Evolutionary conservation across 2,113 vertebrate species (phyloP).

Genomic region (Larimichthys polyactis): DNA sequence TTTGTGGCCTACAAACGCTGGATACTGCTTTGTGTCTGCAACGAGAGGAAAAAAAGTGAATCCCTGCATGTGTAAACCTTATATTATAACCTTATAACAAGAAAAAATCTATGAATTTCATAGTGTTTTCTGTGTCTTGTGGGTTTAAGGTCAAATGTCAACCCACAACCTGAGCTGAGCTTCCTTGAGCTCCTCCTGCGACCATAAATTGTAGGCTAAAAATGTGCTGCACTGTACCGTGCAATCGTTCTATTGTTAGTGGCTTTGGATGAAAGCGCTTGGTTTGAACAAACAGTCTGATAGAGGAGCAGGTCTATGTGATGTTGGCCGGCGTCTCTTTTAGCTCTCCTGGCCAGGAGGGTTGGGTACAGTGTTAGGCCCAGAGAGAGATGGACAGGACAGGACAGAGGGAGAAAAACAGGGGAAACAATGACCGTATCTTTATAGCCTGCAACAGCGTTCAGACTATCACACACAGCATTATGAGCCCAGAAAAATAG

Average conservation of each 20-base stretch:
- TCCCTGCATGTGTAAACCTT: neutral
- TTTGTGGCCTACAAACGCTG: slow-evolving; percentile 98
- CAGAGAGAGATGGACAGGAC: slow-evolving; percentile 40
- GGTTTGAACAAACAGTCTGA: slow-evolving; percentile 62
- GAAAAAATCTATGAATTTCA: neutral
- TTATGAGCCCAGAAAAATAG: slow-evolving; percentile 77
- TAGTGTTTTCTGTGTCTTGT: slow-evolving; percentile 5
- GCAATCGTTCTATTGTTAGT: slow-evolving; percentile 60
- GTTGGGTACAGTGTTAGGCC: slow-evolving; percentile 17
- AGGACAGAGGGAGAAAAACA: slow-evolving; percentile 43
- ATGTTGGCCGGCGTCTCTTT: slow-evolving; percentile 39
- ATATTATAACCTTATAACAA: no score
- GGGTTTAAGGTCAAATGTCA: slow-evolving; percentile 43
- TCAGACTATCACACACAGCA: slow-evolving; percentile 73
- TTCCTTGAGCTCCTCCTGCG: slow-evolving; percentile 27
- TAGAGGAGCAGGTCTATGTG: slow-evolving; percentile 51
- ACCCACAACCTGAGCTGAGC: neutral
- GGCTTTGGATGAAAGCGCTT: slow-evolving; percentile 62
- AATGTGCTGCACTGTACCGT: slow-evolving; percentile 43
- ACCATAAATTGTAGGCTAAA: slow-evolving; percentile 56
- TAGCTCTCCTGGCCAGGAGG: slow-evolving; percentile 41
- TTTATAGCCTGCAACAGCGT: slow-evolving; percentile 63
- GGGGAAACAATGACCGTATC: slow-evolving; percentile 68
- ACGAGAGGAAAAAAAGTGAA: slow-evolving; percentile 24
- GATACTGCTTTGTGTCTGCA: slow-evolving; percentile 98